Evolutionary conservation across 2,797 vertebrate species (phyloP), one percentile per base, ranked within the genome.

Genomic region (Enteromius unitaeniatus): DNA sequence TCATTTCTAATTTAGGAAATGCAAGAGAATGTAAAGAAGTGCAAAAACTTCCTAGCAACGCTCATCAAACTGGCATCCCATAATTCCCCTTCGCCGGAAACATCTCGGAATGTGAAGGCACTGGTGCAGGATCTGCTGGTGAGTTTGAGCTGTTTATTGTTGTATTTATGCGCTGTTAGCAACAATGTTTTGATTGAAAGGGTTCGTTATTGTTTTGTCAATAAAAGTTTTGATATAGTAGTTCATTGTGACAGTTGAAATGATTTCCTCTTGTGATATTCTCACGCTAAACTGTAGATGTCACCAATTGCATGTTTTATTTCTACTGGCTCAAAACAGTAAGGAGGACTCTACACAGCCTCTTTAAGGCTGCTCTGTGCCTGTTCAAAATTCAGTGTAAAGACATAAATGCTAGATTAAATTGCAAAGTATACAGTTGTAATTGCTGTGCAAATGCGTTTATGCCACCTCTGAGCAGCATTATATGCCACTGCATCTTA

Each of bases 1-100:
- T 13, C 0, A 51, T 6, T 53, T 70, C n/a, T 45, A 34, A 60
- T 67, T 70, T 86, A 97, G 96, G 96, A 97, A 92, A 97, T 97
- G 95, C 96, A 97, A 87, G 96, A 97, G 90, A 97, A 96, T 89
- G 96, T 97, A 87, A 96, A 97, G 92, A 97, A 97, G 88, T 97
- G 96, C 90, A 97, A 96, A 90, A 97, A 97, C 92, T 97, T 97
- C 85, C 90, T 97, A 78, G 93, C 96, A 70, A 96, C 96, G 0
- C 94, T 97, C 88, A 97, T 97, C 92, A 97, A 97, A 91, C 93
- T 97, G 91, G 95, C 95, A 19, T 97, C 96, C 82, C 95, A 97
- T 88, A 96, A 96, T 74, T 96, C 95, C 0, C 96, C 96, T 0
- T 96, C 94, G 77, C 95, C 96, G 3, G 95, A 96, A 87, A 96